Evolutionary conservation across 2,797 vertebrate species (phyloP), one percentile per base, ranked within the genome.

Genomic region (Ispidina picta): DNA sequence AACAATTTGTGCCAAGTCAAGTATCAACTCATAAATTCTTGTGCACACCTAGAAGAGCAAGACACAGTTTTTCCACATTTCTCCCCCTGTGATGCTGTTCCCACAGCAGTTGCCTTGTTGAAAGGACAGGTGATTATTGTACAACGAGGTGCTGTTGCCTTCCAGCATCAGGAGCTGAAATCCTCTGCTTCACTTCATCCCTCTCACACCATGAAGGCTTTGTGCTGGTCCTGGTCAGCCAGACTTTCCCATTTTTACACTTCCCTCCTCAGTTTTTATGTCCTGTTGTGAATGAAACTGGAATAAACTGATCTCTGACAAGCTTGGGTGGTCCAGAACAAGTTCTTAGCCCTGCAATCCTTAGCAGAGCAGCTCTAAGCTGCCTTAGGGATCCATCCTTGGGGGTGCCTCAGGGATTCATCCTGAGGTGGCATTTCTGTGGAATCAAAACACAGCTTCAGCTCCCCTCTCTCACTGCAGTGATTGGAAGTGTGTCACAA

Each of bases 1-100:
- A 95, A 77, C 83, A 84, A 74, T 80, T 88, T 58, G 52, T 89
- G 89, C 92, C 91, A 95, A 93, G 77, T 90, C 62, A 93, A 89
- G 75, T 94, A 90, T 82, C 78, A 93, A 77, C 86, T 93, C 85
- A 64, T 94, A 90, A 94, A 95, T 78, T 85, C 73, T 80, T 78
- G 46, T 69, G 74, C 60, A 62, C 39, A 35, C 82, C 33, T 77
- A 31, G 93, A 88, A 94, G 73, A 73, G 46, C 59, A 88, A 71
- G 85, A 76, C 54, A 76, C 35, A 73, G 2, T 86, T 95, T 95
- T 92, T 90, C 85, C 73, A 89, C 56, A n/a, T 82, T 93, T 89
- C 15, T 52, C 41, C 78, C 91, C 46, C 19, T 71, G 31, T 69
- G 69, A 48, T 76, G 49, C 26, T 68, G 31, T 43, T 91, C 76